A percentile compares a stretch with the other conserved stretches of the same genome.
phyloP scores from a whole-genome alignment of 2,888 invertebrate species.

The Agrilus cyanescens region DNA sequence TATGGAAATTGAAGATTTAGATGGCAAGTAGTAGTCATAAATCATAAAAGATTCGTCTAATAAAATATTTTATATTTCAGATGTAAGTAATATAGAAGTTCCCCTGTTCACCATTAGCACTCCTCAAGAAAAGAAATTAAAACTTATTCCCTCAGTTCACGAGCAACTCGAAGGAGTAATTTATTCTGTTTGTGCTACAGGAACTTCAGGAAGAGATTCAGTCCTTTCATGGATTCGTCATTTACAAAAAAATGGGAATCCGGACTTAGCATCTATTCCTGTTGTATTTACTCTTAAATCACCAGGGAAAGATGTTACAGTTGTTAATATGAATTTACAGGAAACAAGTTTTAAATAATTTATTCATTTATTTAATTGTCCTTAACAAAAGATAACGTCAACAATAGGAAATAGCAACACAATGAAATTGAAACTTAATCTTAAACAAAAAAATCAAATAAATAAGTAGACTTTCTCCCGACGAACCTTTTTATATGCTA shows the following conservation, averaged over 20 bases:
- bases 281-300: constrained; percentile 73
- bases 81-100: constrained; percentile 56
- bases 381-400: too few species aligned
- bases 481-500: too few species aligned
- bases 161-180: constrained; percentile 89
- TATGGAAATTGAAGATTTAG: constrained; percentile 43
- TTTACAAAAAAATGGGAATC: constrained; percentile 64
- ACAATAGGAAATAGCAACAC: too few species aligned
- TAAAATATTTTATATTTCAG: constrained; percentile 36
- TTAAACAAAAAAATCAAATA: too few species aligned
- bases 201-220: constrained; percentile 82
- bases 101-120: constrained; percentile 40
- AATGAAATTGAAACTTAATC: too few species aligned
- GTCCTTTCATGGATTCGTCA: constrained; percentile 83
- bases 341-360: constrained; percentile 3
- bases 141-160: constrained; percentile 57
- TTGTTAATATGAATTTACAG: constrained; percentile 5
- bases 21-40: constrained; percentile 42
- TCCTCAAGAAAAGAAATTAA: constrained; percentile 33
- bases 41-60: constrained; percentile 1
- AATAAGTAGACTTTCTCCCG: too few species aligned
- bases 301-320: constrained; percentile 37
- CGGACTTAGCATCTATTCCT: constrained; percentile 59
- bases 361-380: too few species aligned
- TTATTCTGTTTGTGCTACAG: constrained; percentile 80